These are phyloP conservation scores for Ophonus ardosiacus DNA, from an alignment of 2,888 invertebrate genomes.

Conservation along the genomic window DNA sequence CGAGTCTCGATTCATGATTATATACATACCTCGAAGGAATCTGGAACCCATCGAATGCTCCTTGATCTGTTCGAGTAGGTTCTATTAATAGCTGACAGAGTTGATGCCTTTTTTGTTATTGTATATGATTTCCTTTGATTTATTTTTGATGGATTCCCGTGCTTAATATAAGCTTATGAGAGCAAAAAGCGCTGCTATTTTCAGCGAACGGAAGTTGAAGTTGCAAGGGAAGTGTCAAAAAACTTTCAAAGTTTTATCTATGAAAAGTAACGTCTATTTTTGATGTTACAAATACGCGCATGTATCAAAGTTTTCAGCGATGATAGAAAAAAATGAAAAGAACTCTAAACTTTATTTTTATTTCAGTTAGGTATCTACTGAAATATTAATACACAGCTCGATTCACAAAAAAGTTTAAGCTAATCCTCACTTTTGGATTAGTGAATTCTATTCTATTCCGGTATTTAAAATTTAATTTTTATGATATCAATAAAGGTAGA, in stretches of 20 bases:
- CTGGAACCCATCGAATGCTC: conserved; percentile 28
- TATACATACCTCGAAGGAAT: conserved; percentile 10
- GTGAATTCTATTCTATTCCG: no score
- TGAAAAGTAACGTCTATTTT: background rate
- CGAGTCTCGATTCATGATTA: background rate
- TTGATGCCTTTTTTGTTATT: conserved; percentile 43
- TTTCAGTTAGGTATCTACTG: background rate
- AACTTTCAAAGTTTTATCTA: conserved; percentile 11
- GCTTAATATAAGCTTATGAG: conserved; percentile 42
- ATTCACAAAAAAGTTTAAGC: no score
- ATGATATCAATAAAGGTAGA: no score
- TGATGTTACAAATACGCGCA: background rate
- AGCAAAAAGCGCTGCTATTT: conserved; percentile 11
- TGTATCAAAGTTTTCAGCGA: background rate
- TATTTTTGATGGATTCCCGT: conserved; percentile 35
- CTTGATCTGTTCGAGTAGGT: background rate
- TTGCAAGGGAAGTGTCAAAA: conserved; percentile 11
- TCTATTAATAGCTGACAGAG: conserved; percentile 12
- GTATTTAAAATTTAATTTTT: no score
- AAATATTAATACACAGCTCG: no score
- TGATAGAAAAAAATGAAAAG: background rate
- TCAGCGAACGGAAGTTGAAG: conserved; percentile 22
- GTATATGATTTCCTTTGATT: conserved; percentile 31
- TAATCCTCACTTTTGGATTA: no score
- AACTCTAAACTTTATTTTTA: background rate